Evolutionary conservation across 2,888 invertebrate species (phyloP), one percentile per base, ranked within the genome.

Genomic region (Torymus texanus): DNA sequence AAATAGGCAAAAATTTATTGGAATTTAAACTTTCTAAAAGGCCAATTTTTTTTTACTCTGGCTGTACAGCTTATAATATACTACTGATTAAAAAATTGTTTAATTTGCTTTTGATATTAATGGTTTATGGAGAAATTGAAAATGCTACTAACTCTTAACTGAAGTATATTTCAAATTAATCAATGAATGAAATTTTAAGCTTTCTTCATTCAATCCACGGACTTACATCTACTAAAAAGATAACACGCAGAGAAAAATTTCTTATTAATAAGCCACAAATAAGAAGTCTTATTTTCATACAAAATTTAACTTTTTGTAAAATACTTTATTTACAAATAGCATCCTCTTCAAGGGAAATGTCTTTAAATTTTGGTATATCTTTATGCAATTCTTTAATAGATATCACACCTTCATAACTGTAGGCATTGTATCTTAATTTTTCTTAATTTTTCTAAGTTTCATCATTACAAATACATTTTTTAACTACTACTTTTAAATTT

Each of bases 41-140:
- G 1, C 41, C 5, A 41, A 0, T 66, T 16, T n/a, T 16, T n/a
- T 70, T 77, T 80, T 80, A 80, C 80, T 80, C 80, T 73, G 55
- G 80, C 73, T 80, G 80, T 80, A 80, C 74, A 74, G 74, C 62
- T 76, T 55, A 41, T 41, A 2, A 51, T 18, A 51, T 61, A 18
- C 41, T 61, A 55, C 61, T 51, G 21, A 13, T 50, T 21, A 12
- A 73, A 67, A 29, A 61, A 61, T 51, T 16, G 51, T 21, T 63
- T 41, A 58, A 56, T 50, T 73, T 41, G 63, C 74, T 70, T 79
- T 68, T 16, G 18, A 62, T 24, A 51, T 24, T 13, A 21, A 18
- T 77, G 51, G 62, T 71, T 59, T 18, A 3, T 50, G 12, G 41
- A 18, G 16, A 41, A 58, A 56, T 4, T 68, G 3, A 59, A 51